Evolutionary conservation across 2,113 vertebrate species (phyloP).

Genomic region (Megaceryle maxima): DNA sequence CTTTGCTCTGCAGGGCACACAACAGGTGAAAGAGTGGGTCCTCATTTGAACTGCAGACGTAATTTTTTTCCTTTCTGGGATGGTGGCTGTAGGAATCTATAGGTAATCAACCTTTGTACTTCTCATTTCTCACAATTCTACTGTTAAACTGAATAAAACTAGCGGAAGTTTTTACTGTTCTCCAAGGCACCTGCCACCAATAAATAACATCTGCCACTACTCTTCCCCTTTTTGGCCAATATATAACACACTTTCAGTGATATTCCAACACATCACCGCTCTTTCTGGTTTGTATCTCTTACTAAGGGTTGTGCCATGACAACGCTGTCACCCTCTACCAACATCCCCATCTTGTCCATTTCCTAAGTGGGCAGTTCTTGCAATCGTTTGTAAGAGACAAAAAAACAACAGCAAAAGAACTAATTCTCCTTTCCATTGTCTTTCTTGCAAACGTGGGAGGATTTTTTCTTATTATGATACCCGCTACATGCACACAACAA

Average conservation of each 20-base stretch:
- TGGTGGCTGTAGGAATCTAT: neutral
- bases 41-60: neutral
- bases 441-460: neutral
- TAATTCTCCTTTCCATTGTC: neutral
- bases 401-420: neutral
- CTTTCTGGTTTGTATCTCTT: neutral
- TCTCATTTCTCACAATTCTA: neutral
- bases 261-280: neutral
- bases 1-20: neutral
- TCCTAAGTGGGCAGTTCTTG: neutral
- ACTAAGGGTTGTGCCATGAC: neutral
- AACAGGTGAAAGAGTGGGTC: neutral
- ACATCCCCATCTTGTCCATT: neutral
- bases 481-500: neutral
- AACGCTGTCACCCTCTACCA: neutral
- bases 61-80: neutral
- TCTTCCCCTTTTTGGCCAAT: neutral
- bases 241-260: neutral
- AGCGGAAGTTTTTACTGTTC: neutral
- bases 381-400: neutral
- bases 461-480: neutral
- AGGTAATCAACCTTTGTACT: neutral
- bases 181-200: neutral
- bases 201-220: neutral
- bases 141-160: neutral